Evolutionary conservation across 2,888 invertebrate genomes (phyloP).

Genomic region (Tillus elongatus): DNA sequence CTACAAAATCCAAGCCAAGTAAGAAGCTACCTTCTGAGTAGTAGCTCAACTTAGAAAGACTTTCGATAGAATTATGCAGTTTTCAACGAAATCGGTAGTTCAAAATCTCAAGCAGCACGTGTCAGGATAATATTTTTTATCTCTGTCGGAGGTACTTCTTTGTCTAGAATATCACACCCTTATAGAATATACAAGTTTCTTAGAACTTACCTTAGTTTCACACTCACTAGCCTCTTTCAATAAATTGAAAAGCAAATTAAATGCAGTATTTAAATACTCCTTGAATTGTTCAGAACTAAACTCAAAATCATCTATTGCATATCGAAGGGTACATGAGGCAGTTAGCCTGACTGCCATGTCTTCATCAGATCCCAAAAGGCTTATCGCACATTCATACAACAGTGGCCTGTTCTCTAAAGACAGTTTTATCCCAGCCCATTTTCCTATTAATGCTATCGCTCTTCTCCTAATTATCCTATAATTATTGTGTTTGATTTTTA

Average conservation of each 20-base stretch:
- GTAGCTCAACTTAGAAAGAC: too few species aligned
- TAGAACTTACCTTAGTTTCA: slow-evolving; percentile 77
- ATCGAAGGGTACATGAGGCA: slow-evolving; percentile 74
- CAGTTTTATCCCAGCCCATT: slow-evolving; percentile 76
- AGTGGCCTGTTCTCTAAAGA: slow-evolving; percentile 68
- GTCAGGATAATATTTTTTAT: too few species aligned
- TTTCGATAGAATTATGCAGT: too few species aligned
- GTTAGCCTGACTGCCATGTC: slow-evolving; percentile 85
- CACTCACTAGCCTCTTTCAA: slow-evolving; percentile 83
- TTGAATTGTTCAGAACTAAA: slow-evolving; percentile 80
- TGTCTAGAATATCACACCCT: too few species aligned
- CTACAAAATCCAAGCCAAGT: too few species aligned
- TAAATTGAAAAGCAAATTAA: slow-evolving; percentile 70
- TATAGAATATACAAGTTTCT: too few species aligned
- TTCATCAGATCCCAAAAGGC: slow-evolving; percentile 63
- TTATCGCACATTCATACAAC: slow-evolving; percentile 69
- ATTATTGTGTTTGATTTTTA: slow-evolving; percentile 72
- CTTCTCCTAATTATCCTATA: slow-evolving; percentile 76
- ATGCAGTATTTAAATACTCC: slow-evolving; percentile 70
- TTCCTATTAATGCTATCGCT: slow-evolving; percentile 75
- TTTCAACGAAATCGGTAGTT: too few species aligned
- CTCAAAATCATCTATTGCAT: slow-evolving; percentile 85
- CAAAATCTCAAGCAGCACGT: too few species aligned
- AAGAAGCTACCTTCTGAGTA: too few species aligned
- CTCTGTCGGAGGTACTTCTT: too few species aligned